Evolutionary conservation across 2,888 invertebrate genomes (phyloP).

Genomic region (Didymodactylos carnosus): DNA sequence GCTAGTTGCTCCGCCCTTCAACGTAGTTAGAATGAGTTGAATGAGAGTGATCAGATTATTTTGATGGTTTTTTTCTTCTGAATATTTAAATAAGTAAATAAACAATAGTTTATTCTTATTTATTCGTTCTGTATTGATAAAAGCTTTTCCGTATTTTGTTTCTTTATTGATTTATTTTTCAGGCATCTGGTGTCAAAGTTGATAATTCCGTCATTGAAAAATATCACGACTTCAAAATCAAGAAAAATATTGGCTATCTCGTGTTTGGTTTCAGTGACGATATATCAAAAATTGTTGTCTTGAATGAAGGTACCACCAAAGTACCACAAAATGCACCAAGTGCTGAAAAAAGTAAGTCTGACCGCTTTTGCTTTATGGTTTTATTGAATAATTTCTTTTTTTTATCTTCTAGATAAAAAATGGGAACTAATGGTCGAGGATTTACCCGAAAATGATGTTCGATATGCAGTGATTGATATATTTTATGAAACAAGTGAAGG

Average conservation of each 20-base stretch:
- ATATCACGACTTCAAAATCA: constrained; percentile 13
- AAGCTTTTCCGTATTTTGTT: too few species aligned
- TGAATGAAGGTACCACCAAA: background rate
- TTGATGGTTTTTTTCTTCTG: too few species aligned
- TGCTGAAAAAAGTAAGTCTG: background rate
- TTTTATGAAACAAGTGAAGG: constrained; percentile 12
- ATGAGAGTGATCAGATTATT: too few species aligned
- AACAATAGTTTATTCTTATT: too few species aligned
- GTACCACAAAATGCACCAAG: background rate
- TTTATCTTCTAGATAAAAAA: background rate
- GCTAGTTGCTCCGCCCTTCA: too few species aligned
- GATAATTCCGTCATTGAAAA: constrained; percentile 11
- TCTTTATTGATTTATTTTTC: too few species aligned
- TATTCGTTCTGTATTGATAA: too few species aligned
- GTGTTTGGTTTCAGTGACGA: constrained; percentile 10
- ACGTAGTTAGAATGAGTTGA: too few species aligned
- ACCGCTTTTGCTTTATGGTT: too few species aligned
- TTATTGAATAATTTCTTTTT: background rate
- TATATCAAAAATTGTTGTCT: constrained; percentile 7
- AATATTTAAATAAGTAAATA: too few species aligned
- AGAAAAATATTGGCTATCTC: constrained; percentile 7
- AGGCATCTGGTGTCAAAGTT: constrained; percentile 15
- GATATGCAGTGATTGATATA: constrained; percentile 14
- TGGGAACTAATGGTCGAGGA: constrained; percentile 11
- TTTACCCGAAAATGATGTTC: constrained; percentile 13